Base-by-base conservation (phyloP, 2,113 vertebrate species). In the Campylomormyrus tamandua region DNA sequence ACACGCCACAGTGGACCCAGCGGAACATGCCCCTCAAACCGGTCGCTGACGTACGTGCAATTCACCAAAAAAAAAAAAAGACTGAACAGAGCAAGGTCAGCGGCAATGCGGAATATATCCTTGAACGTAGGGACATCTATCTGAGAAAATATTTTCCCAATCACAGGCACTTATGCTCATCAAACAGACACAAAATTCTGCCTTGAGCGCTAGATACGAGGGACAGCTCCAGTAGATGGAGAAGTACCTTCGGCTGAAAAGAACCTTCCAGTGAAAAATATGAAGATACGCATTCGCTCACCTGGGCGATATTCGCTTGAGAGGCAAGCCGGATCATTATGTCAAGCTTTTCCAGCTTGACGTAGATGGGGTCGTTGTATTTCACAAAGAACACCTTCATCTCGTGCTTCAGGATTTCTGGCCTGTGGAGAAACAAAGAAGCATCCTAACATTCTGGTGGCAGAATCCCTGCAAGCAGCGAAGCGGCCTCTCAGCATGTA, bases 331-430 rank as follows among this genome's bases (percentile, higher is more conserved):
- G 98, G 93, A 99, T 99, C 98, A 99, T 99, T 93, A 99, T 99
- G 94, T 99, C 98, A 94, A 99, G 95, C 88, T 99, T 99, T 95
- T 99, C 98, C 94, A 99, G 96, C 92, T 99, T 99, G 94, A 99
- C 98, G 0, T 99, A 99, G 92, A 99, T 99, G 9, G 98, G 98
- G 93, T 99, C 98, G 0, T 99, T 99, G 94, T 99, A 99, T 93
- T 99, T 99, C n/a, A 99, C 98, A 50, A 99, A 99, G 92, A 99
- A 99, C 89, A 99, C 98, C 92, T 99, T 99, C 98, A 99, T 99
- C 95, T 99, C 98, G 0, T 99, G 98, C 93, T 99, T 99, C 92
- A 99, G 95, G 92, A 99, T 98, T 95, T 99, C 98, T 0, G 98
- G 98, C 89, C 98, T 99, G 91, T 77, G 93, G 91, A 66, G 19